A percentile compares a stretch with the other conserved stretches of the same genome.
phyloP scores from a whole-genome alignment of 2,888 invertebrate species.

The Macrostomum cliftonense region DNA sequence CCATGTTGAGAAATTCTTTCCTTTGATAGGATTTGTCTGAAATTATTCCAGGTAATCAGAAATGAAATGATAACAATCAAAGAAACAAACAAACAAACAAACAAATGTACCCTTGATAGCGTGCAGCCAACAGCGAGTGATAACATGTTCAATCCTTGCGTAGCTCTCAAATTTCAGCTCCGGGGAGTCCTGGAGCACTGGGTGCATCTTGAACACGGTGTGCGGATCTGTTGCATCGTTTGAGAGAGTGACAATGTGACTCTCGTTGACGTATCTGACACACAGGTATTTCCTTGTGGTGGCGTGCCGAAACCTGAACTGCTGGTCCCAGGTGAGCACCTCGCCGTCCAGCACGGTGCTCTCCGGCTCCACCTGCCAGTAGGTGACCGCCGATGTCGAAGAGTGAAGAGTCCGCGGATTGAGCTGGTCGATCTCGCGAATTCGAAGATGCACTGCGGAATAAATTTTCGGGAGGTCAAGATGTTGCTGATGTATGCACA shows the following conservation, averaged over 20 bases:
- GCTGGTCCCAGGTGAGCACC: constrained; percentile 28
- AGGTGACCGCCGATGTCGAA: constrained; percentile 34
- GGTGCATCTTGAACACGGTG: constrained; percentile 27
- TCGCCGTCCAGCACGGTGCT: constrained; percentile 26
- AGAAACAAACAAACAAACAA: too few species aligned
- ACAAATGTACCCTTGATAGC: constrained; percentile 12
- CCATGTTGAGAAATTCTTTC: constrained; percentile 22
- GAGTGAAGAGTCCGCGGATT: constrained; percentile 33
- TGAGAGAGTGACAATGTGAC: constrained; percentile 23
- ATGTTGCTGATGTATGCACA: too few species aligned
- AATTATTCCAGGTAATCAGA: too few species aligned
- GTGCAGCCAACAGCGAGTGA: constrained; percentile 14
- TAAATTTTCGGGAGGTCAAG: too few species aligned
- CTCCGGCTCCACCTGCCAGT: constrained; percentile 36
- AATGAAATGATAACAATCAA: too few species aligned
- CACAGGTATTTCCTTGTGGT: constrained; percentile 33
- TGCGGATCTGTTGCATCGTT: constrained; percentile 15
- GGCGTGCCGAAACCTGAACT: constrained; percentile 35
- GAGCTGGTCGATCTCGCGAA: constrained; percentile 34
- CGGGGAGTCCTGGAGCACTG: constrained; percentile 18
- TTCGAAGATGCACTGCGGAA: constrained; percentile 32
- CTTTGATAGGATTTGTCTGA: constrained; percentile 20
- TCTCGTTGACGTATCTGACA: constrained; percentile 29
- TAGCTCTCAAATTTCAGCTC: constrained; percentile 13
- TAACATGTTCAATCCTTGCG: constrained; percentile 14